phyloP scores from a whole-genome alignment of 2,113 vertebrate genomes.

The Sardina pilchardus region DNA sequence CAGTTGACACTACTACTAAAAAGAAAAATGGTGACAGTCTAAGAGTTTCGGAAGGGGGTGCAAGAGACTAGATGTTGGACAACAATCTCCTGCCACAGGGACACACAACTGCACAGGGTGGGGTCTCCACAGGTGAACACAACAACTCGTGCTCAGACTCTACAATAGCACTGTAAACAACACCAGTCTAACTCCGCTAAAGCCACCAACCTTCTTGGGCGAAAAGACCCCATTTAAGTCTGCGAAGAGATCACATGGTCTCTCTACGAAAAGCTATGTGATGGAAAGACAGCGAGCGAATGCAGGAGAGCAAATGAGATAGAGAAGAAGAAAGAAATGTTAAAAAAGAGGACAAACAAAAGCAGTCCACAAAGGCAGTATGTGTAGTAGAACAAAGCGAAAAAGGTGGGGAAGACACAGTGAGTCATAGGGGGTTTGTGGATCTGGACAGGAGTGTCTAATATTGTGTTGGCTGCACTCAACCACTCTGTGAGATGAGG shows the following conservation, averaged over 20 bases:
- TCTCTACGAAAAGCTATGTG: constrained; percentile 82
- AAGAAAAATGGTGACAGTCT: not conserved
- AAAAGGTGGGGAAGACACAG: not conserved
- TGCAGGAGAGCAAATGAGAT: constrained; percentile 31
- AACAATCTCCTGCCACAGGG: not conserved
- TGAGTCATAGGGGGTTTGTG: not conserved
- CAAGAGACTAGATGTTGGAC: not conserved
- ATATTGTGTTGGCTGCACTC: not conserved
- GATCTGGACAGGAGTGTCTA: not conserved
- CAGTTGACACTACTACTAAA: constrained; percentile 1
- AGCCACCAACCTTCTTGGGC: constrained; percentile 86
- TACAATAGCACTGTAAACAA: constrained; percentile 24
- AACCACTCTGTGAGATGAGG: constrained; percentile 2
- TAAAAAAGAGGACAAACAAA: constrained; percentile 33
- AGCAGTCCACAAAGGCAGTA: not conserved
- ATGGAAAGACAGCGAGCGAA: constrained; percentile 49
- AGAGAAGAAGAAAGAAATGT: constrained; percentile 39
- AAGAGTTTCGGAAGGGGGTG: not conserved
- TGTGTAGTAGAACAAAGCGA: not conserved
- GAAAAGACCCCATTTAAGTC: constrained; percentile 92
- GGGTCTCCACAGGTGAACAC: not conserved
- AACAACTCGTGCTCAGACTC: not conserved
- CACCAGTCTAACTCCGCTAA: constrained; percentile 27
- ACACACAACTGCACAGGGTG: not conserved
- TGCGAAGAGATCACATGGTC: constrained; percentile 89